Evolutionary conservation across 35 echinoderm and acorn worm species (phyloP).

Genomic region (Holothuria glaberrima): DNA sequence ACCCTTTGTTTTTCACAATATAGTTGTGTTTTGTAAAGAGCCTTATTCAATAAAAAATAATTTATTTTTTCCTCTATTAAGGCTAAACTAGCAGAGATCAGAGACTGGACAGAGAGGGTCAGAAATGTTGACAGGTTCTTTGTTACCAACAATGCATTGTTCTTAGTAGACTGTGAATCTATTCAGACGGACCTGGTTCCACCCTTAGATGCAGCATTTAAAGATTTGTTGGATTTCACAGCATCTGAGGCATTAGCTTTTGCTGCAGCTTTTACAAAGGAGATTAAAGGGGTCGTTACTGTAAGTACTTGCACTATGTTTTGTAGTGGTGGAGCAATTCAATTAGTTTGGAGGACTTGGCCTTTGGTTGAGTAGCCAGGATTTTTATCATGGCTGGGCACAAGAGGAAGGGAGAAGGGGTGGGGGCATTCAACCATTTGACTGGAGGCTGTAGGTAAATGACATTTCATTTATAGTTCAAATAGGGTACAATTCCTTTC

Average conservation of each 20-base stretch:
- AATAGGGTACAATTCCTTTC: too few relatives aligned
- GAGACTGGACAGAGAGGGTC: slow-evolving; percentile 88
- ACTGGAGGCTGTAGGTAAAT: too few relatives aligned
- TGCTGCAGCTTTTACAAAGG: slow-evolving; percentile 82
- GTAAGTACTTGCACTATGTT: slow-evolving; percentile 45
- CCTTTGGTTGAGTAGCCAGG: too few relatives aligned
- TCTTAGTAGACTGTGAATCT: slow-evolving; percentile 85
- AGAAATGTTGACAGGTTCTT: slow-evolving; percentile 79
- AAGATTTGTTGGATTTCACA: slow-evolving; percentile 89
- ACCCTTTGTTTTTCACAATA: too few relatives aligned
- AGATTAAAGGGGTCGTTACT: slow-evolving; percentile 83
- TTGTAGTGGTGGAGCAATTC: too few relatives aligned
- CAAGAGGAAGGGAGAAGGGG: too few relatives aligned
- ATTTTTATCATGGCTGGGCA: too few relatives aligned
- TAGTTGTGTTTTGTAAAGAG: too few relatives aligned
- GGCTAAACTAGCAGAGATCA: slow-evolving; percentile 91
- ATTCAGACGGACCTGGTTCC: slow-evolving; percentile 87
- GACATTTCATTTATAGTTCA: too few relatives aligned
- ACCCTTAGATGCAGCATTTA: slow-evolving; percentile 80
- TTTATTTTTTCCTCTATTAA: slow-evolving; percentile 17
- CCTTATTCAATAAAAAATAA: too few relatives aligned
- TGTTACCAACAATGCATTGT: slow-evolving; percentile 73
- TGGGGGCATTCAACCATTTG: too few relatives aligned
- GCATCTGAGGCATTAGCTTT: slow-evolving; percentile 82
- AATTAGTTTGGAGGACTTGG: too few relatives aligned